These are phyloP conservation scores for Apodemia duryi DNA, from an alignment of 2,888 invertebrate genomes.

Conservation along the genomic window DNA sequence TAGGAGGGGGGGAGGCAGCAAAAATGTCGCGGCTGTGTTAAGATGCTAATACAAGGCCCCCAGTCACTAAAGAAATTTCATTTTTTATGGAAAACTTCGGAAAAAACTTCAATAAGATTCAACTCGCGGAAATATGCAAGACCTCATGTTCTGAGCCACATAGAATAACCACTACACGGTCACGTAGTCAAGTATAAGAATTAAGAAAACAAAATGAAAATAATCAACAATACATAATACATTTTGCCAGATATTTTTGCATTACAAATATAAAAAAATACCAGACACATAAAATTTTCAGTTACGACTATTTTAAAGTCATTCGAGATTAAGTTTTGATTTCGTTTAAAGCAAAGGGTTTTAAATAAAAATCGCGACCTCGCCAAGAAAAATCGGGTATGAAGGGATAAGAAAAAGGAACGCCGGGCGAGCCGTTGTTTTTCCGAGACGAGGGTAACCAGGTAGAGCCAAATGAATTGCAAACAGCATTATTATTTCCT, in stretches of 20 bases:
- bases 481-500: constrained; percentile 81
- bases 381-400: constrained; percentile 58
- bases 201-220: too few relatives aligned
- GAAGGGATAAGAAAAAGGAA: constrained; percentile 56
- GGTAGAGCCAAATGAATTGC: constrained; percentile 79
- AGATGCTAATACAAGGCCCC: too few relatives aligned
- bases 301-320: constrained; percentile 40
- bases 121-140: too few relatives aligned
- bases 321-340: constrained; percentile 63
- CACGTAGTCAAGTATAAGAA: too few relatives aligned
- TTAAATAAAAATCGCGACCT: constrained; percentile 64
- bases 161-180: too few relatives aligned
- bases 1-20: too few relatives aligned
- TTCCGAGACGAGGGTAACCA: constrained; percentile 69
- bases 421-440: constrained; percentile 62
- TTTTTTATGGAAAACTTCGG: too few relatives aligned
- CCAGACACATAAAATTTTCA: constrained; percentile 29
- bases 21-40: too few relatives aligned
- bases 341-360: constrained; percentile 66
- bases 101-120: too few relatives aligned
- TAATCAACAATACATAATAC: neutral
- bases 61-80: too few relatives aligned
- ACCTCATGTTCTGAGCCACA: too few relatives aligned
- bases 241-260: neutral
- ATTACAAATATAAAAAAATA: neutral